Conservation (phyloP, 2,113 vertebrate species). For the Upupa epops region DNA sequence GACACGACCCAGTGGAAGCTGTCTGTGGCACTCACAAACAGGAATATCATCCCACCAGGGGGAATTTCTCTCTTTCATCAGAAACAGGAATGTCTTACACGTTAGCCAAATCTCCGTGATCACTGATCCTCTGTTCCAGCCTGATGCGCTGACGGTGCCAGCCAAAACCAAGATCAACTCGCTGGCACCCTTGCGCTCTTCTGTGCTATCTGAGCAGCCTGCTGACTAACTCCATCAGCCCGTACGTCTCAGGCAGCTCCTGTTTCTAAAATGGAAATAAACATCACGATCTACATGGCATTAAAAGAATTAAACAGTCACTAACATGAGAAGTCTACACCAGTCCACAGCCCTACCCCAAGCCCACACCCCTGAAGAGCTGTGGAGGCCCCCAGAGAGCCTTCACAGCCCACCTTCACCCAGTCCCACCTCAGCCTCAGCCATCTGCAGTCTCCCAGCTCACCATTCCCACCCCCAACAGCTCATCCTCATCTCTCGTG, state of each 20-base stretch:
- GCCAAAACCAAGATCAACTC: neutral
- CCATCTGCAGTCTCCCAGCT: neutral
- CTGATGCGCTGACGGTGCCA: neutral
- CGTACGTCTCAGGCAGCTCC: neutral
- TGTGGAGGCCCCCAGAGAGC: neutral
- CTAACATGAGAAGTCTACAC: too few relatives aligned
- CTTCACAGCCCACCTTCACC: neutral
- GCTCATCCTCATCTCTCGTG: accelerated
- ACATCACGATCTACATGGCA: neutral
- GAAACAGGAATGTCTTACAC: neutral
- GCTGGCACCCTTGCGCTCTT: neutral
- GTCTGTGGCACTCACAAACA: neutral
- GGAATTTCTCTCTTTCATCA: neutral
- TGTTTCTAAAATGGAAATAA: neutral
- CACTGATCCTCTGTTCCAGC: neutral
- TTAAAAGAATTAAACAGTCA: neutral
- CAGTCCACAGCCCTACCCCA: neutral
- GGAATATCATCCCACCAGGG: neutral
- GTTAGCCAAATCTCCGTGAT: neutral
- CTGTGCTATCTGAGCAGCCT: neutral
- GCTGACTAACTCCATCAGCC: neutral
- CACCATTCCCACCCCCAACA: neutral
- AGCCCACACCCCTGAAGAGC: neutral
- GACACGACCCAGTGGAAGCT: neutral
- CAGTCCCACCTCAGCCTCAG: neutral